Conservation (phyloP, 2,113 vertebrate genomes). For the Calidris pygmaea region DNA sequence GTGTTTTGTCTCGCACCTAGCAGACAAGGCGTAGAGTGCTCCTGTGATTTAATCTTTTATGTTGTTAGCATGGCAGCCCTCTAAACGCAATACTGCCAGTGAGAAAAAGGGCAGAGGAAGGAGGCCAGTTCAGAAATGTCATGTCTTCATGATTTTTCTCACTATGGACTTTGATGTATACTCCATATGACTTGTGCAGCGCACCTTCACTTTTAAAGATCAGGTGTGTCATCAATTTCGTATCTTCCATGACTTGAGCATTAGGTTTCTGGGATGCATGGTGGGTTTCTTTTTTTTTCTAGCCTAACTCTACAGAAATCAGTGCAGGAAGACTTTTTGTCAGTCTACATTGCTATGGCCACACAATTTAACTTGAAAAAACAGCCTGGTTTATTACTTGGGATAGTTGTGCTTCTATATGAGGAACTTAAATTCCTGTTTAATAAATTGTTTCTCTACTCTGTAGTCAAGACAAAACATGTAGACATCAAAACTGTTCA, state of each 20-base stretch:
- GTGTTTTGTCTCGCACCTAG: not conserved
- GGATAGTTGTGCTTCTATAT: not conserved
- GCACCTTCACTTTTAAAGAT: slow-evolving; percentile 49
- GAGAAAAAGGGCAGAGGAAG: slow-evolving; percentile 43
- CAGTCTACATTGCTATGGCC: not conserved
- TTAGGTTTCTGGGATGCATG: not conserved
- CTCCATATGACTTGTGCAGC: slow-evolving; percentile 24
- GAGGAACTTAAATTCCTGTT: not conserved
- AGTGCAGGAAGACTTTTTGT: not conserved
- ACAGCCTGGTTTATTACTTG: not conserved
- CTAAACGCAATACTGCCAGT: not conserved
- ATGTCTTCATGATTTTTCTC: slow-evolving; percentile 63
- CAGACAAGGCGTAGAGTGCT: not conserved
- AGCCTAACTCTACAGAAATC: not conserved
- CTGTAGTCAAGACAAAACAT: not conserved
- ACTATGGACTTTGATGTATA: slow-evolving; percentile 51
- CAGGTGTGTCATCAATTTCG: slow-evolving; percentile 31
- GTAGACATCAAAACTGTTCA: not conserved
- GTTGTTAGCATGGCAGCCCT: slow-evolving; percentile 1
- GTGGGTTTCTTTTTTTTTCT: not conserved
- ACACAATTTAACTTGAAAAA: not conserved
- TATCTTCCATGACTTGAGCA: not conserved
- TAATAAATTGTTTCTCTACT: slow-evolving; percentile 10
- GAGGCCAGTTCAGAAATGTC: slow-evolving; percentile 64
- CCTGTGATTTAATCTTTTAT: slow-evolving; percentile 10